Conservation (phyloP, 2,797 vertebrate species). For the Platalea minor region DNA sequence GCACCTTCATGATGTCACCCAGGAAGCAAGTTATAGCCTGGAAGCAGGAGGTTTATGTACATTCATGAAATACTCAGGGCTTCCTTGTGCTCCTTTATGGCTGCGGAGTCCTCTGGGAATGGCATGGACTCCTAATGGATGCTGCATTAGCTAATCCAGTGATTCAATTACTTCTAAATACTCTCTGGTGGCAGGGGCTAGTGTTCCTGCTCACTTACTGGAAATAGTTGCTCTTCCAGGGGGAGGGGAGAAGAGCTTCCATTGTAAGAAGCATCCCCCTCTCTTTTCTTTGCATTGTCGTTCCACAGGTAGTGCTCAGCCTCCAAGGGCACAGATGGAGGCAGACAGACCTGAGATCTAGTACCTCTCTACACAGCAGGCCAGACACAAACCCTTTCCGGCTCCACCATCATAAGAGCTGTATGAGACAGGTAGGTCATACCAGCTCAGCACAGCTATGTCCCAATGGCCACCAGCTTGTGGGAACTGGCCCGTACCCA, state of each 20-base stretch:
- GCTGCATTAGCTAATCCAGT: slow-evolving; percentile 81
- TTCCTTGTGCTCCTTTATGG: slow-evolving; percentile 42
- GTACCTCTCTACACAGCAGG: accelerated
- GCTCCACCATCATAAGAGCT: not conserved
- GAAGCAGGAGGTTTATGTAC: slow-evolving; percentile 27
- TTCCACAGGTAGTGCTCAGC: not conserved
- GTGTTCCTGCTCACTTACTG: slow-evolving; percentile 66
- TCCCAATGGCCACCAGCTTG: not conserved
- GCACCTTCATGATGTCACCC: slow-evolving; percentile 8
- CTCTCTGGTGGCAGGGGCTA: slow-evolving; percentile 58
- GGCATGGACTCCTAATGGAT: slow-evolving; percentile 76
- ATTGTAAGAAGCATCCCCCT: not conserved
- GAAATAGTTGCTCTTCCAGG: slow-evolving; percentile 54
- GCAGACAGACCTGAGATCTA: not conserved
- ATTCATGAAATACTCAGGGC: slow-evolving; percentile 15
- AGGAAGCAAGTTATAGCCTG: slow-evolving; percentile 11
- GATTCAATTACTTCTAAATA: slow-evolving; percentile 79
- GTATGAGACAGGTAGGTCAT: not conserved
- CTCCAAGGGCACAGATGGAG: not conserved
- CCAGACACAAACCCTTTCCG: not conserved
- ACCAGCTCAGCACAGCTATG: not conserved
- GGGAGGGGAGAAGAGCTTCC: not conserved
- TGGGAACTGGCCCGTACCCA: not conserved
- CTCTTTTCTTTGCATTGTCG: not conserved
- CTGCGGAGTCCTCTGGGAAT: slow-evolving; percentile 66